Evolutionary conservation across 1,140 invertebrate species (phyloP).

Genomic region (Drosophila subobscura): DNA sequence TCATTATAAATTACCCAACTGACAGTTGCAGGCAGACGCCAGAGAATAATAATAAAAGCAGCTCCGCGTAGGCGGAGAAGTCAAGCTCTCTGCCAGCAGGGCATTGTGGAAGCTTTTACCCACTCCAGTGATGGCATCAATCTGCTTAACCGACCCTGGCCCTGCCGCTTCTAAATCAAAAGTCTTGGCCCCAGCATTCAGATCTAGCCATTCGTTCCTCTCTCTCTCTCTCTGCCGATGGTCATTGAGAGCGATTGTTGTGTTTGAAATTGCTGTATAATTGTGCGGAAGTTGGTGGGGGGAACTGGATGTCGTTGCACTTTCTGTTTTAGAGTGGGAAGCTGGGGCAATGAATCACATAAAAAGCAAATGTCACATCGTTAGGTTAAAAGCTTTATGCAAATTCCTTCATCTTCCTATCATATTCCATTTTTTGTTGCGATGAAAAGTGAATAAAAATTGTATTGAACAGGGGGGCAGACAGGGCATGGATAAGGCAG

Average conservation of each 20-base stretch:
- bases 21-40: slow-evolving; percentile 58
- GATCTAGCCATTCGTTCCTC: slow-evolving; percentile 25
- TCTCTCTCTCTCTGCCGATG: slow-evolving; percentile 10
- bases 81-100: slow-evolving; percentile 20
- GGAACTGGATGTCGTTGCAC: slow-evolving; percentile 12
- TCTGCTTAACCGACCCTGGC: slow-evolving; percentile 66
- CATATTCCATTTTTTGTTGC: slow-evolving; percentile 27
- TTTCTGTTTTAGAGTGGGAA: neutral
- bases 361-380: slow-evolving; percentile 59
- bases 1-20: slow-evolving; percentile 76
- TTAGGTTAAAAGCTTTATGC: slow-evolving; percentile 62
- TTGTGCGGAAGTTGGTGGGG: slow-evolving; percentile 54
- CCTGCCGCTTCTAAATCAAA: slow-evolving; percentile 29
- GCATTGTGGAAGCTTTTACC: slow-evolving; percentile 51
- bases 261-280: slow-evolving; percentile 67
- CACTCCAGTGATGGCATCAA: slow-evolving; percentile 76
- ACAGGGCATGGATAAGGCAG: neutral
- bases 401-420: slow-evolving; percentile 41
- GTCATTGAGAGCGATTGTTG: slow-evolving; percentile 66
- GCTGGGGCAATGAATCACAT: slow-evolving; percentile 47
- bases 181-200: slow-evolving; percentile 42
- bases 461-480: slow-evolving; percentile 25
- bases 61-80: slow-evolving; percentile 12
- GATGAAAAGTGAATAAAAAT: slow-evolving; percentile 41
- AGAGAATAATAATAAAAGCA: slow-evolving; percentile 50